Conservation (phyloP, 2,888 invertebrate genomes). For the Leistus spinibarbis region DNA sequence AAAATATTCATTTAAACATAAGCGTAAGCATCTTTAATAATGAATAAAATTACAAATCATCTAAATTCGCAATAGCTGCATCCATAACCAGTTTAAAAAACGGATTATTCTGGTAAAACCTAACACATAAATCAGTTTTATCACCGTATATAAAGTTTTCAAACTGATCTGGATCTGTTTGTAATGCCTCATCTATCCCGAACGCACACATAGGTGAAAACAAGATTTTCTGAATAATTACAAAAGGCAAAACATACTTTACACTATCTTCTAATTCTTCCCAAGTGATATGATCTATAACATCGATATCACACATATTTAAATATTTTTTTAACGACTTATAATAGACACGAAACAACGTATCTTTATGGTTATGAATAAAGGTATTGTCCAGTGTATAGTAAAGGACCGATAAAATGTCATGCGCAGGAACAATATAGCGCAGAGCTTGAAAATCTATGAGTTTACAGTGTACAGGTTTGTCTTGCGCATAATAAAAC, state of each 20-base stretch:
- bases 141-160: constrained; percentile 21
- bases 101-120: constrained; percentile 6
- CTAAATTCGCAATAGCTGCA: constrained; percentile 2
- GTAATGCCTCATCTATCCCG: neutral
- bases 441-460: constrained; percentile 51
- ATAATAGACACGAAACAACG: constrained; percentile 50
- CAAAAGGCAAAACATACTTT: constrained; percentile 9
- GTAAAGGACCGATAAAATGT: constrained; percentile 57
- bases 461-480: constrained; percentile 47
- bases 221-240: constrained; percentile 1
- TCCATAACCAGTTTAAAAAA: constrained; percentile 9
- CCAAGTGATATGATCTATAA: constrained; percentile 25
- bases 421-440: constrained; percentile 69
- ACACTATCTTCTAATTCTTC: constrained; percentile 14
- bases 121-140: constrained; percentile 2
- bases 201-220: neutral
- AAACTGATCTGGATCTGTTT: constrained; percentile 7
- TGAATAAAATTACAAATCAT: constrained; percentile 5
- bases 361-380: constrained; percentile 54
- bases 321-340: constrained; percentile 35
- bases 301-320: constrained; percentile 10
- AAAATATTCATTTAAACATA: constrained; percentile 15
- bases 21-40: neutral
- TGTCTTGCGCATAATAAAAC: constrained; percentile 44
- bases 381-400: constrained; percentile 22